Base-by-base conservation (phyloP, 2,113 vertebrate genomes). In the Tricholaema leucomelas region DNA sequence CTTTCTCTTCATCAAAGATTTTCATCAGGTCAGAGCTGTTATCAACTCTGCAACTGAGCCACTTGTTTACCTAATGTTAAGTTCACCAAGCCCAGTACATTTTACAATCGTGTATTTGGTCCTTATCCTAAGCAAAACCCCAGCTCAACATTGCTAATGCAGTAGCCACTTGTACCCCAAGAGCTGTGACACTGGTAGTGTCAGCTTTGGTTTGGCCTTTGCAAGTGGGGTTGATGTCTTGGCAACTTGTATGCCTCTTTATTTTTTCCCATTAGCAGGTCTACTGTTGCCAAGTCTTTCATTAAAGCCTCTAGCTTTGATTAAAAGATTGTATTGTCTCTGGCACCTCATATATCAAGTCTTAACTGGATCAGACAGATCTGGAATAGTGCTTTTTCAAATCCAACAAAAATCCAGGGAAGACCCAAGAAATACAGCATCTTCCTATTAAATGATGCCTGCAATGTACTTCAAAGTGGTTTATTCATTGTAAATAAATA, bases 311-410 rank as follows among this genome's bases (percentile, higher is more conserved):
- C 13, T 24, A 44, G 11, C n/a, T 80, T 73, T 80, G n/a, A 52
- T 15, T 8, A 72, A 61, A 76, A 73, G 9, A 48, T 14, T 4
- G 10, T 17, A 8, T 2, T 33, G 25, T 59, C 24, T 66, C 15
- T 55, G 10, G 10, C n/a, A n/a, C 2, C 20, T 9, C 1, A 0
- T 30, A 23, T 24, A 5, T 58, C 10, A 30, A 30, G 6, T 25
- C n/a, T n/a, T 55, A 74, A 28, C 6, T n/a, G 74, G 10, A 17
- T 61, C 18, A 63, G 40, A 11, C 1, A 77, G 15, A 55, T 9
- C 17, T 4, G 54, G 54, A 54, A 28, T 46, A 19, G 46, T 46
- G 10, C 9, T 46, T 46, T 8, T 2, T 23, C 56, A 89, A 75
- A 78, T 87, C 10, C 16, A 77, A 11, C 10, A 35, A 58, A 48